These are phyloP conservation scores for Elegia similella DNA, from an alignment of 2,888 invertebrate species.

Conservation along the genomic window DNA sequence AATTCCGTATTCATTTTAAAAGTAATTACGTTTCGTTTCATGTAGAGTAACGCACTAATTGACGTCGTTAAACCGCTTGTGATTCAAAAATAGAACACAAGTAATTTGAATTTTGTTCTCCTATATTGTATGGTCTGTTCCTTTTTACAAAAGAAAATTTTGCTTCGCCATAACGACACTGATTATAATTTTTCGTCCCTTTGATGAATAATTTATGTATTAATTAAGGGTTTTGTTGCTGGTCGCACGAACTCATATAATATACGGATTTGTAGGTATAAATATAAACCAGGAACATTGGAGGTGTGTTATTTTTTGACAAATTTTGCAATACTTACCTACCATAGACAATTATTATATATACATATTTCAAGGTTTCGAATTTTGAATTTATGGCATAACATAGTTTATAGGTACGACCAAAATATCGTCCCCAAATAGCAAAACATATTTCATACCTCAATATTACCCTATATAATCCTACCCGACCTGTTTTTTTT, in stretches of 20 bases:
- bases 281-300: neutral
- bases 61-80: slow-evolving; percentile 4
- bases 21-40: slow-evolving; percentile 8
- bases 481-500: no score
- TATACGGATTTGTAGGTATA: neutral
- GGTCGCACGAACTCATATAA: neutral
- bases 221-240: neutral
- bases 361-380: no score
- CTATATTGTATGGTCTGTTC: neutral
- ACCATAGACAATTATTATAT: no score
- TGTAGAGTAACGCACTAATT: slow-evolving; percentile 8
- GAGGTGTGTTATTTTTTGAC: neutral
- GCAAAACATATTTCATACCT: no score
- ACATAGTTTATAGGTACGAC: no score
- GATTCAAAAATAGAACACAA: slow-evolving; percentile 9
- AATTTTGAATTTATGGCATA: no score
- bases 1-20: neutral
- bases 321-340: no score
- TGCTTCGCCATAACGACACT: neutral
- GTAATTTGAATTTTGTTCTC: slow-evolving; percentile 12
- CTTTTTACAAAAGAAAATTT: neutral
- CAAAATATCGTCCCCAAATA: no score
- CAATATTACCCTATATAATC: no score
- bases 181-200: neutral
- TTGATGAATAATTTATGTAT: slow-evolving; percentile 1